Base-by-base conservation (phyloP, 2,797 vertebrate genomes). In the Coreius guichenoti region DNA sequence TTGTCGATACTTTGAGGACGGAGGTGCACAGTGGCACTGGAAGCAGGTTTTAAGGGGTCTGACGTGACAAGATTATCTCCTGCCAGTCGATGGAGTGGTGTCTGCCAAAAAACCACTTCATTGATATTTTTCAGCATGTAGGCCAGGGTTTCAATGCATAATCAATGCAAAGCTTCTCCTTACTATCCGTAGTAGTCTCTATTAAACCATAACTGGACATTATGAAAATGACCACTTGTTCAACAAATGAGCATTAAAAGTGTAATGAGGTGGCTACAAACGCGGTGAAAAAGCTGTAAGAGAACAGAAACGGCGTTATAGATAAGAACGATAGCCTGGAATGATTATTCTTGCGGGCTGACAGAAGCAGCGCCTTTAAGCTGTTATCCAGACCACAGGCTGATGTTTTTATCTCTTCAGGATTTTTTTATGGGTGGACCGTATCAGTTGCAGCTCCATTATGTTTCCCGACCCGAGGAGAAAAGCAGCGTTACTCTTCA, bases 51-150 rank as follows among this genome's bases (percentile, higher is more conserved):
- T 85, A 39, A 89, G 70, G 88, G 89, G 90, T 92, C 92, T 93
- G 87, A 86, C 87, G 77, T 69, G 87, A 91, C 19, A 86, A 92
- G 91, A 47, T 91, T 92, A 93, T 93, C 89, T 90, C 76, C 74
- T 87, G 87, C 90, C 92, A 93, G 92, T 93, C 90, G 74, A 92
- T 93, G 88, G 23, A 80, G 43, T 17, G 36, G 82, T 75, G 90
- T 91, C 90, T 93, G 93, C 91, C 91, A 92, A 92, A 89, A 92
- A 90, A 39, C 89, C 91, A 90, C 91, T 81, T 70, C 77, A 68
- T 75, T 87, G 82, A 70, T 70, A 76, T 68, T 58, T 70, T 83
- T 81, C 80, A 69, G 63, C 79, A 49, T 84, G 82, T 73, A 69
- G 51, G 65, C 86, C 68, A 72, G 58, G 58, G 75, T 80, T 80